Evolutionary conservation across 1,140 invertebrate species (phyloP).

Genomic region (Anadara kagoshimensis): DNA sequence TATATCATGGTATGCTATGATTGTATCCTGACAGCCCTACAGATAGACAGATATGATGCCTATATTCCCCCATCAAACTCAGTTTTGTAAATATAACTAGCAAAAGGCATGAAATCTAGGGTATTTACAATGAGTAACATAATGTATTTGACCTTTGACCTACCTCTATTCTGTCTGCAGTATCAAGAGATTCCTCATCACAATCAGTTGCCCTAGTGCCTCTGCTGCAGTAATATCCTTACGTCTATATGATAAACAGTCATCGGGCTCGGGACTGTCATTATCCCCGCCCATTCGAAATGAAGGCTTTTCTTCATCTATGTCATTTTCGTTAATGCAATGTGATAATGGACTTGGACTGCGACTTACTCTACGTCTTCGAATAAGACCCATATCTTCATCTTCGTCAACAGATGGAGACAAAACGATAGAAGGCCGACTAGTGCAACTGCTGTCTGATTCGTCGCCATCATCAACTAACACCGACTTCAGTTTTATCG

Average conservation of each 20-base stretch:
- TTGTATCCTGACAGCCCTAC: too few species aligned
- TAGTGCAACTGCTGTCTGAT: slow-evolving; percentile 12
- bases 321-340: neutral
- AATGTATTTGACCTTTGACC: neutral
- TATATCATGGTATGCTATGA: too few species aligned
- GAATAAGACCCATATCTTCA: neutral
- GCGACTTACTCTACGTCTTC: slow-evolving; percentile 3
- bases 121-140: neutral
- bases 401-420: neutral
- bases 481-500: slow-evolving; percentile 41
- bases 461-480: slow-evolving; percentile 17
- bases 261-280: neutral
- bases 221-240: slow-evolving; percentile 25
- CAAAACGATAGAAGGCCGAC: slow-evolving; percentile 12
- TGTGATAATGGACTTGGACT: neutral
- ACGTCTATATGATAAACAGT: slow-evolving; percentile 11
- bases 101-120: neutral
- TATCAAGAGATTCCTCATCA: slow-evolving; percentile 20
- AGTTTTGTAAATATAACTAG: too few species aligned
- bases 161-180: slow-evolving; percentile 49
- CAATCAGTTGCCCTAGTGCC: slow-evolving; percentile 40
- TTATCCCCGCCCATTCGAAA: neutral
- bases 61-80: neutral
- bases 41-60: too few species aligned
- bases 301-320: neutral